These are phyloP conservation scores for Trachymyrmex cornetzi DNA, from an alignment of 1,140 invertebrate genomes.

Conservation along the genomic window DNA sequence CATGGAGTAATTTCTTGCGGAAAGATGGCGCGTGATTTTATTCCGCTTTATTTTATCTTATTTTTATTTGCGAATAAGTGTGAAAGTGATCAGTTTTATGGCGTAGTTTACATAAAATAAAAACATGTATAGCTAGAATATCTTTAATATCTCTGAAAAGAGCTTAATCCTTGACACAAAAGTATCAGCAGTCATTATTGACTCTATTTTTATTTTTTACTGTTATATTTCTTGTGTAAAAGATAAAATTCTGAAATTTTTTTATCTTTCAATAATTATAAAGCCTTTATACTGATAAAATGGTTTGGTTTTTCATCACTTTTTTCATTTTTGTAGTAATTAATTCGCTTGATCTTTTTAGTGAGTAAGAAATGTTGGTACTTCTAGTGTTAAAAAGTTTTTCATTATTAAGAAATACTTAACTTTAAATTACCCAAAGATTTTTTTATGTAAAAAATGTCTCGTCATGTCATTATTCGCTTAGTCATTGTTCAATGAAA, in stretches of 20 bases:
- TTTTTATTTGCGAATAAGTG: background rate
- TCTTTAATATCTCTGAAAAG: background rate
- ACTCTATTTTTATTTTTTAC: too few species aligned
- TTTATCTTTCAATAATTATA: too few species aligned
- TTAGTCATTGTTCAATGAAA: background rate
- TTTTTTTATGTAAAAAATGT: background rate
- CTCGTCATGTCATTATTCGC: too few species aligned
- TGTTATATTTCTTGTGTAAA: too few species aligned
- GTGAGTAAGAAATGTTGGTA: too few species aligned
- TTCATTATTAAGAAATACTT: background rate
- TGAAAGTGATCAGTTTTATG: background rate
- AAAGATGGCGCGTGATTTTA: constrained; percentile 22
- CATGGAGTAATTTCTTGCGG: background rate
- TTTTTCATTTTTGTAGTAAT: too few species aligned
- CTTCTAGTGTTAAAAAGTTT: background rate
- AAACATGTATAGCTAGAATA: background rate
- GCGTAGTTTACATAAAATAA: background rate
- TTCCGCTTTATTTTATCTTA: background rate
- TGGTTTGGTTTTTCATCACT: too few species aligned
- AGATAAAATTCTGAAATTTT: too few species aligned
- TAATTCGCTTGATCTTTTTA: too few species aligned
- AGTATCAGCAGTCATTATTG: too few species aligned
- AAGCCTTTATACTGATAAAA: too few species aligned
- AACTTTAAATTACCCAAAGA: background rate
- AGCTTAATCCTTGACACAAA: background rate